Evolutionary conservation across 2,113 vertebrate species (phyloP).

Genomic region (Myrmophylax atrothorax): DNA sequence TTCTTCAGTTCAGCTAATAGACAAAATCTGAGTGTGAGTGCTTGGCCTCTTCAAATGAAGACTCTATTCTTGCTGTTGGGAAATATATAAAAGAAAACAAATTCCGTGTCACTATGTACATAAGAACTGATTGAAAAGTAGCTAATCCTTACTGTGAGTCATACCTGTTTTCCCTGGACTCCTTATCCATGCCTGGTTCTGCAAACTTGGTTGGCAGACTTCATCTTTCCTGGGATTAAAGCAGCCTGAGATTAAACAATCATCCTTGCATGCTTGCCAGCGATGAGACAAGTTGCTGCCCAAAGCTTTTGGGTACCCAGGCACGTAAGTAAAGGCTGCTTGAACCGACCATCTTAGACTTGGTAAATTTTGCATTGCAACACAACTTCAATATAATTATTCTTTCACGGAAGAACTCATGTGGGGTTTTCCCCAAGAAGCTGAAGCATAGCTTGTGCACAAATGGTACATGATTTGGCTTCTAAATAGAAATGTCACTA

Average conservation of each 20-base stretch:
- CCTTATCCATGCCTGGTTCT: neutral
- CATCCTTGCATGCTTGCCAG: neutral
- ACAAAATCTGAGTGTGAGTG: neutral
- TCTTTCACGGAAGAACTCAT: neutral
- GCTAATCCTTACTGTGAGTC: neutral
- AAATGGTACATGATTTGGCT: neutral
- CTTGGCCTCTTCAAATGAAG: neutral
- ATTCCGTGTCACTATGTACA: neutral
- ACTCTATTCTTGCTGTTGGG: neutral
- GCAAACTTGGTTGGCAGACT: neutral
- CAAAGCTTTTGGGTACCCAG: neutral
- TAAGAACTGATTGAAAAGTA: conserved; percentile 39
- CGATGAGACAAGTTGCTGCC: neutral
- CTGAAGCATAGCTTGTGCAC: neutral
- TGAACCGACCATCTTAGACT: neutral
- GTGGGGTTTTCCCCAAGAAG: neutral
- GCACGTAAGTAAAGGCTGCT: neutral
- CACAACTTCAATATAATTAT: neutral
- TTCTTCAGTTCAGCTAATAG: neutral
- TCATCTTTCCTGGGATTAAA: conserved; percentile 15
- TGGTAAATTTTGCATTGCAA: neutral
- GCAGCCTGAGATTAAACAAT: conserved; percentile 3
- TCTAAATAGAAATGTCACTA: neutral
- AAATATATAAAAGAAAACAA: neutral
- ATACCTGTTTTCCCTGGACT: conserved; percentile 19